Evolutionary conservation across 2,113 vertebrate species (phyloP).

Genomic region (Cinclus cinclus): DNA sequence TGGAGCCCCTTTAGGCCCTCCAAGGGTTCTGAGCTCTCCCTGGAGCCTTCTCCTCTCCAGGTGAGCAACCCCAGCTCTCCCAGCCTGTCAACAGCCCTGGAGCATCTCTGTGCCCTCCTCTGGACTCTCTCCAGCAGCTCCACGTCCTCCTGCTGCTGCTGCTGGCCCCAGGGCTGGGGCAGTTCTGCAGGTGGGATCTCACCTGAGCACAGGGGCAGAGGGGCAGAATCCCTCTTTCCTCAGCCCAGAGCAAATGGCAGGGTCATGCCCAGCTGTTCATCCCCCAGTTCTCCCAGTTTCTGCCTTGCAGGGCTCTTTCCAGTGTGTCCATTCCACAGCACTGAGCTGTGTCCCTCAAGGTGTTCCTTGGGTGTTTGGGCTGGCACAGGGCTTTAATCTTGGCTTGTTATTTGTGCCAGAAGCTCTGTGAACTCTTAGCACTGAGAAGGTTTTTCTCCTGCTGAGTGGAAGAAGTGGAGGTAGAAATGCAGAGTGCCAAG

Average conservation of each 20-base stretch:
- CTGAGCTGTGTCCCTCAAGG: neutral
- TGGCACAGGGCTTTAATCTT: accelerated
- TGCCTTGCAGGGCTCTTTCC: neutral
- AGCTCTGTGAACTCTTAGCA: neutral
- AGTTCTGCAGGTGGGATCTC: no score
- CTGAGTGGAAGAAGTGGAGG: neutral
- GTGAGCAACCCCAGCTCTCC: no score
- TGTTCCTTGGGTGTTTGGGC: neutral
- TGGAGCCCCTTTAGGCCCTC: no score
- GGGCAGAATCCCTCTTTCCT: neutral
- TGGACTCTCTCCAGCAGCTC: no score
- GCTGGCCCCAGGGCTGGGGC: no score
- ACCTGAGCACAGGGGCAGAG: neutral
- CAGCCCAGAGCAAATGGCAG: neutral
- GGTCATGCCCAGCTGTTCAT: neutral
- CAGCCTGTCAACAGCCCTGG: no score
- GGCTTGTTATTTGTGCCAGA: accelerated
- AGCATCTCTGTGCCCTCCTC: no score
- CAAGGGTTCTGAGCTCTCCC: no score
- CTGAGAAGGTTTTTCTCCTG: no score
- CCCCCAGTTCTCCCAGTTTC: neutral
- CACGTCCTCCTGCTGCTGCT: no score
- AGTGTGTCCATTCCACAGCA: neutral
- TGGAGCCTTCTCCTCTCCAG: no score
- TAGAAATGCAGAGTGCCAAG: neutral